Conservation (phyloP, 2,797 vertebrate genomes). For the Amblyraja radiata region DNA sequence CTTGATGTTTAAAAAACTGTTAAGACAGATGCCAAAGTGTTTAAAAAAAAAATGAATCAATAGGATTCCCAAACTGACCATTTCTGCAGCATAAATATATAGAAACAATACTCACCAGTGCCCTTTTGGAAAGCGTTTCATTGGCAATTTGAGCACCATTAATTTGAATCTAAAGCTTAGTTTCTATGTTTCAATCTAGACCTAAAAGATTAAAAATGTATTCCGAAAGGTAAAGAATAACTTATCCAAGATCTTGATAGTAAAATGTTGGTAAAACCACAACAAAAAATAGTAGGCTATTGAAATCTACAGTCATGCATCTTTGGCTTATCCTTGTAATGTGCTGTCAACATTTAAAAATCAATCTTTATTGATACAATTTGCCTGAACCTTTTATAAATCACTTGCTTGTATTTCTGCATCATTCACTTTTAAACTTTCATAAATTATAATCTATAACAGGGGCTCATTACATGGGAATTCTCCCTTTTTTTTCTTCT, state of each 20-base stretch:
- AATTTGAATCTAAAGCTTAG: conserved; percentile 4
- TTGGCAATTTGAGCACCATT: neutral
- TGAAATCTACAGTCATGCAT: neutral
- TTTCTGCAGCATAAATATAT: neutral
- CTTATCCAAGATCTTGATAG: neutral
- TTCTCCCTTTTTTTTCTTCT: neutral
- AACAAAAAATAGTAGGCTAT: neutral
- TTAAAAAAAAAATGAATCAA: conserved; percentile 11
- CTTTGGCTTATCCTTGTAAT: no score
- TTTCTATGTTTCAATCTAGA: neutral
- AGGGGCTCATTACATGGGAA: neutral
- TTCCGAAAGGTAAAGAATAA: neutral
- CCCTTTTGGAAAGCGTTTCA: conserved; percentile 3
- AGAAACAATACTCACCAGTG: neutral
- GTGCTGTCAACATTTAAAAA: no score
- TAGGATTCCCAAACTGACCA: neutral
- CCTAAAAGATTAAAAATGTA: neutral
- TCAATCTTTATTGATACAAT: neutral
- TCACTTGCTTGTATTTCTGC: neutral
- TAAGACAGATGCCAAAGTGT: neutral
- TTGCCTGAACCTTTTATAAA: neutral
- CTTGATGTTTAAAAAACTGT: conserved; percentile 5
- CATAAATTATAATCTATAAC: neutral
- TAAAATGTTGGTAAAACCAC: neutral
- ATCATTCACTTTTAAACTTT: neutral